Conservation (phyloP, 2,888 invertebrate genomes). For the Nowickia ferox region DNA sequence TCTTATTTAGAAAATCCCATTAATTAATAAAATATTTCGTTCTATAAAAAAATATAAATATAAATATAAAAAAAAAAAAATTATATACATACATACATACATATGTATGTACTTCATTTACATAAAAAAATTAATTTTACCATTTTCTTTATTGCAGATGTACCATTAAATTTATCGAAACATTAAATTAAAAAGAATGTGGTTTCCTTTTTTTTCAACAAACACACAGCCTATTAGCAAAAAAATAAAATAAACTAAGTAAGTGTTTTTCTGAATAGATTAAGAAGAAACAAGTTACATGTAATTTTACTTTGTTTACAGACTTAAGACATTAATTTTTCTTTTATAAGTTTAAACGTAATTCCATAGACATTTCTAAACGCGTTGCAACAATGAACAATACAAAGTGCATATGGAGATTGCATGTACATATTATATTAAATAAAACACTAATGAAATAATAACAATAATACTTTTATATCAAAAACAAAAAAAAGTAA, state of each 20-base stretch:
- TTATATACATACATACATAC: no score
- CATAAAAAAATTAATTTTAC: conserved; percentile 44
- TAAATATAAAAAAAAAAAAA: no score
- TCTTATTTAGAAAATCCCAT: no score
- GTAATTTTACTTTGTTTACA: conserved; percentile 49
- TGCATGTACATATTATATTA: conserved; percentile 55
- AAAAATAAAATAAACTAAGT: conserved; percentile 65
- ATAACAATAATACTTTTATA: conserved; percentile 10
- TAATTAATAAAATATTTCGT: no score
- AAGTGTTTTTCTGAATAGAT: conserved; percentile 73
- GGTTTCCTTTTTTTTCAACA: conserved; percentile 73
- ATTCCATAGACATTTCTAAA: conserved; percentile 59
- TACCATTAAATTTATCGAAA: conserved; percentile 95
- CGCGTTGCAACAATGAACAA: conserved; percentile 43
- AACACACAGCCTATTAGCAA: conserved; percentile 60
- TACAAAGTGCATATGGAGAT: conserved; percentile 37
- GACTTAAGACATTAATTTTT: conserved; percentile 39
- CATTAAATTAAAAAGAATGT: conserved; percentile 84
- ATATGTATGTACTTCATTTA: not conserved
- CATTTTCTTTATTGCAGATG: conserved; percentile 85
- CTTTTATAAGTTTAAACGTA: conserved; percentile 50
- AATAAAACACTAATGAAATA: conserved; percentile 21
- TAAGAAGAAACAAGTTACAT: conserved; percentile 35
- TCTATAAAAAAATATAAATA: no score
- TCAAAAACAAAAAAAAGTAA: conserved; percentile 15